Percentiles rank a stretch among this genome's conserved stretches.
These are phyloP conservation scores for Trachops cirrhosus DNA, from an alignment of 2,797 vertebrate species.

Conservation along the genomic window DNA sequence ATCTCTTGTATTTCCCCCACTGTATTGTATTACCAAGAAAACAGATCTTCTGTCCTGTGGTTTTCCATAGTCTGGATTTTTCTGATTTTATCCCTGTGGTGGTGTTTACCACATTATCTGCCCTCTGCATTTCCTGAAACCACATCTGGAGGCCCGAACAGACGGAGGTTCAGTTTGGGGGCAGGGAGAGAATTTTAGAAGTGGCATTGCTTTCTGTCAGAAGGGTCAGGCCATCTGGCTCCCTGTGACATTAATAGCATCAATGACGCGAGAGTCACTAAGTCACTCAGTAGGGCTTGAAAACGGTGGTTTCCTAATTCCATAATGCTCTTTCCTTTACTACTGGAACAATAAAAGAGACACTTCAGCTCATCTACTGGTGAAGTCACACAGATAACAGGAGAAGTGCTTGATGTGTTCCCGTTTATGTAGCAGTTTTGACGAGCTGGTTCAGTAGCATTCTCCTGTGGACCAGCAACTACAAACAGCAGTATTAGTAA, in stretches of 20 bases:
- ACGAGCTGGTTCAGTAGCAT: background rate
- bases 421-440: background rate
- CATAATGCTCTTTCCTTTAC: too few relatives aligned
- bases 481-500: background rate
- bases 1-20: background rate
- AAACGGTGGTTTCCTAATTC: background rate
- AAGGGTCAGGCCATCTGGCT: background rate
- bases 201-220: background rate
- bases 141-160: background rate
- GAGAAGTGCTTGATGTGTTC: background rate
- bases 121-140: background rate
- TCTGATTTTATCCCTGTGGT: background rate
- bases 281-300: background rate
- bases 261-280: background rate
- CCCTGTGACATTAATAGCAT: background rate
- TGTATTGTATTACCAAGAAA: background rate
- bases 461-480: background rate
- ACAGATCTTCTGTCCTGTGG: background rate
- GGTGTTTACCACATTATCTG: background rate
- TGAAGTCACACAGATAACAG: too few relatives aligned
- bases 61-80: background rate
- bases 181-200: background rate
- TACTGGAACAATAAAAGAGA: background rate
- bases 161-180: background rate
- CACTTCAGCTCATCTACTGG: background rate